Conservation (phyloP, 1,140 invertebrate species). For the Drosophila paulistorum region DNA sequence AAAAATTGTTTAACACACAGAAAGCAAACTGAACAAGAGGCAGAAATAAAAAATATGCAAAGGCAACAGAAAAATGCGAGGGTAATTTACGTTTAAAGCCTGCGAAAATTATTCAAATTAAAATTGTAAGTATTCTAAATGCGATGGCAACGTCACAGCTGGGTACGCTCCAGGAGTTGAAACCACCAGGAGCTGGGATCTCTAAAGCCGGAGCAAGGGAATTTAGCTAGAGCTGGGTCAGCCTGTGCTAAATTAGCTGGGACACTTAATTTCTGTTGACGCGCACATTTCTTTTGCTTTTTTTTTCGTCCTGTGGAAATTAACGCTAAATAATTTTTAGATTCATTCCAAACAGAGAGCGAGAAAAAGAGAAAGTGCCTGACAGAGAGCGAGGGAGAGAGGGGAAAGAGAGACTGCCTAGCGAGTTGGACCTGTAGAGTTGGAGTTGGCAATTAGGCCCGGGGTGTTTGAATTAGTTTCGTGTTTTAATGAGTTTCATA, state of each 20-base stretch:
- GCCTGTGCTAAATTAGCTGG: slow-evolving; percentile 77
- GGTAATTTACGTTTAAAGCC: slow-evolving; percentile 81
- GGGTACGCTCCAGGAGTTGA: slow-evolving; percentile 41
- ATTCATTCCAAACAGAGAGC: slow-evolving; percentile 41
- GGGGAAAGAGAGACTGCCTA: slow-evolving; percentile 4
- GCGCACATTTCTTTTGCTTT: slow-evolving; percentile 72
- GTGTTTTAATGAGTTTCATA: slow-evolving; percentile 81
- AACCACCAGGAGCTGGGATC: slow-evolving; percentile 17
- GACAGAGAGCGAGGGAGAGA: slow-evolving; percentile 48
- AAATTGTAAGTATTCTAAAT: slow-evolving; percentile 80
- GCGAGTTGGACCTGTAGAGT: slow-evolving; percentile 29
- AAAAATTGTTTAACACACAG: slow-evolving; percentile 31
- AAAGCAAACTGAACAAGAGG: slow-evolving; percentile 16
- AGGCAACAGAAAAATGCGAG: slow-evolving; percentile 59
- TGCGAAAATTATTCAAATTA: slow-evolving; percentile 80
- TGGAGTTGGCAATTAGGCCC: slow-evolving; percentile 77
- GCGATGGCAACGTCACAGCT: slow-evolving; percentile 59
- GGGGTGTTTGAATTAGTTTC: slow-evolving; percentile 81
- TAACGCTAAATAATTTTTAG: slow-evolving; percentile 80
- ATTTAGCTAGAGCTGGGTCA: slow-evolving; percentile 39
- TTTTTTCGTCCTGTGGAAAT: slow-evolving; percentile 61
- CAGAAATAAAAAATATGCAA: slow-evolving; percentile 58
- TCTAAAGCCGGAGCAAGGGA: slow-evolving; percentile 3
- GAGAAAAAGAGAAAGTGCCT: neutral
- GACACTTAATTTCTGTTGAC: slow-evolving; percentile 81